A percentile compares a stretch with the other conserved stretches of the same genome.
These are phyloP conservation scores for Terebella lapidaria DNA, from an alignment of 2,888 invertebrate species.

Conservation along the genomic window DNA sequence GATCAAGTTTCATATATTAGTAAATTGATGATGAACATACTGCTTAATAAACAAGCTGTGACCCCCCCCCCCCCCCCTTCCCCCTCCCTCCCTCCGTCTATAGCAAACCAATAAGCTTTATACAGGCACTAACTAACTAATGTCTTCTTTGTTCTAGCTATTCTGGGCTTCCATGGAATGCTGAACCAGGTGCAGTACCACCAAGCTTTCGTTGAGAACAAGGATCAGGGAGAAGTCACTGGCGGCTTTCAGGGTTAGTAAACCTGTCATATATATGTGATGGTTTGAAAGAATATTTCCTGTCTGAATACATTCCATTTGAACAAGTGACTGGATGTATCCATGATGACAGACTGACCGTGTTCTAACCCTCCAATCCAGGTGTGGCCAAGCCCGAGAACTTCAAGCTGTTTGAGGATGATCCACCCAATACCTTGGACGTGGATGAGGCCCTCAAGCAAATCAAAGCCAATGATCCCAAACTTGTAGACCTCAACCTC, in stretches of 20 bases:
- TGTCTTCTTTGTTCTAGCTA: constrained; percentile 63
- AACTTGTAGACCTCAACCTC: constrained; percentile 78
- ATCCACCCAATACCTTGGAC: constrained; percentile 95
- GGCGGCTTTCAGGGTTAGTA: constrained; percentile 21
- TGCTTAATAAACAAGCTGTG: no score
- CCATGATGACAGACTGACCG: no score
- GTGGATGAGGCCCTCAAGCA: constrained; percentile 86
- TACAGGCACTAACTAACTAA: no score
- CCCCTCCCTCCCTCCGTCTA: no score
- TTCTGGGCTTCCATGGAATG: constrained; percentile 99
- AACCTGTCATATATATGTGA: no score
- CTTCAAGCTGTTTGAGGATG: constrained; percentile 81
- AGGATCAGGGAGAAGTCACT: constrained; percentile 13
- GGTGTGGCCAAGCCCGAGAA: constrained; percentile 24
- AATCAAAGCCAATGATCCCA: constrained; percentile 70
- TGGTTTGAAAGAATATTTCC: no score
- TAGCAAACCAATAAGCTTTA: no score
- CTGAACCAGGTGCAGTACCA: constrained; percentile 99
- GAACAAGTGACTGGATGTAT: no score
- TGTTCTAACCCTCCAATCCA: constrained; percentile 8
- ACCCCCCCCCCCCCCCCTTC: no score
- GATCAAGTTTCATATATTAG: no score
- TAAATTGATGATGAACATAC: no score
- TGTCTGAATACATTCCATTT: no score
- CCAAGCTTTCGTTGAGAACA: constrained; percentile 65